Evolutionary conservation across 2,797 vertebrate genomes (phyloP).

Genomic region (Poliocrania exsul): DNA sequence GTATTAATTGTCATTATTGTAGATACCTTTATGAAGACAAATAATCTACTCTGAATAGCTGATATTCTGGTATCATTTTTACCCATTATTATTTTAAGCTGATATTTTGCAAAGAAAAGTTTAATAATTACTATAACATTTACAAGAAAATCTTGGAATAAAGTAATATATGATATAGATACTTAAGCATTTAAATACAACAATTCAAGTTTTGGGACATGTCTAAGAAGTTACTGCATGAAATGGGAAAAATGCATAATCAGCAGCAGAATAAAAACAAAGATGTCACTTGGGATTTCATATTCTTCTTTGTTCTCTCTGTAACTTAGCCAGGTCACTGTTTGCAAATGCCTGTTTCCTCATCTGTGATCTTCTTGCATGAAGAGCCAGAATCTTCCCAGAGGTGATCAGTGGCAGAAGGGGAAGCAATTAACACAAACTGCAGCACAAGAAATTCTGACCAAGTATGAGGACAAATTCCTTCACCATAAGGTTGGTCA

Average conservation of each 20-base stretch:
- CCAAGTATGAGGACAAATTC: background rate
- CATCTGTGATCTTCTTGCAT: background rate
- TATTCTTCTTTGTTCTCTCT: background rate
- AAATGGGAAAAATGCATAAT: conserved; percentile 19
- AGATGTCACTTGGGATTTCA: background rate
- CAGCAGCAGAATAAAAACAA: background rate
- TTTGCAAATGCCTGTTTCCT: background rate
- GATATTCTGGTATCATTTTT: background rate
- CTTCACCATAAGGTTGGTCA: background rate
- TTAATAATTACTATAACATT: background rate
- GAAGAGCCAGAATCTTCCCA: background rate
- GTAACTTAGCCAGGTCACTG: background rate
- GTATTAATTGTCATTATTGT: background rate
- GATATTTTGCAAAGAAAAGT: background rate
- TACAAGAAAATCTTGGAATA: background rate
- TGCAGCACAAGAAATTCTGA: background rate
- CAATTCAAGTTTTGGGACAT: background rate
- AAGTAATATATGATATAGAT: background rate
- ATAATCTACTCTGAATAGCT: background rate
- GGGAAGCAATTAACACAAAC: background rate
- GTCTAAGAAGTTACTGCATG: background rate
- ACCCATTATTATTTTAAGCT: background rate
- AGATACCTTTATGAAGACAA: background rate
- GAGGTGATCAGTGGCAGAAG: background rate
- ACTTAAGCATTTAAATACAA: background rate